Evolutionary conservation across 1,140 invertebrate species (phyloP), one percentile per base, ranked within the genome.

Genomic region (Nymphalis io): DNA sequence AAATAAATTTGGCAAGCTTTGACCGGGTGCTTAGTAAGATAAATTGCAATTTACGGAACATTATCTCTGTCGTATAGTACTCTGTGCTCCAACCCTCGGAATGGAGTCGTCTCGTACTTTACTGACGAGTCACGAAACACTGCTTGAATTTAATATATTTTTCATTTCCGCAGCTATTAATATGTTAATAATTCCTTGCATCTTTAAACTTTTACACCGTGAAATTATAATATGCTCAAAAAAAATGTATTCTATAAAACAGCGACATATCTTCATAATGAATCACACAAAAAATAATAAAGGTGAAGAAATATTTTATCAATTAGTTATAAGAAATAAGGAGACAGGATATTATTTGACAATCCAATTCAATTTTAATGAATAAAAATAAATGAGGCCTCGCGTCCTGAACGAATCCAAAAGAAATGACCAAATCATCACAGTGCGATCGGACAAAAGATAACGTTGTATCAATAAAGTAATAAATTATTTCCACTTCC

Each of bases 61-160:
- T n/a, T 44, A 44, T 21, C 48, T 53, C 48, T 53, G 48, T 21
- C 3, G 12, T 21, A 21, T 21, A 55, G 20, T 85, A 70, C 83
- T 88, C 87, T 91, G 66, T 80, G 72, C 23, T 27, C 12, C 63
- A 82, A 83, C 85, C 87, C 88, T 82, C 80, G 72, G 83, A 86
- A 91, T 89, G 79, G 77, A 90, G 87, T 88, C 85, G 87, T 89
- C 87, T 74, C 77, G 80, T 88, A 88, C 85, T 91, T 89, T 89
- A 87, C 85, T 86, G 87, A 88, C 87, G 88, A 89, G 89, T 90
- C 87, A 89, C 85, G 89, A 82, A 84, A 81, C 83, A 83, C 79
- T 62, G 86, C 85, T 85, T 89, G 87, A 88, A 88, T 91, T 89
- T 91, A 87, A 91, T 89, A 91, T 84, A 91, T 89, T 89, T 91